Evolutionary conservation across 2,797 vertebrate genomes (phyloP).

Genomic region (Menidia menidia): DNA sequence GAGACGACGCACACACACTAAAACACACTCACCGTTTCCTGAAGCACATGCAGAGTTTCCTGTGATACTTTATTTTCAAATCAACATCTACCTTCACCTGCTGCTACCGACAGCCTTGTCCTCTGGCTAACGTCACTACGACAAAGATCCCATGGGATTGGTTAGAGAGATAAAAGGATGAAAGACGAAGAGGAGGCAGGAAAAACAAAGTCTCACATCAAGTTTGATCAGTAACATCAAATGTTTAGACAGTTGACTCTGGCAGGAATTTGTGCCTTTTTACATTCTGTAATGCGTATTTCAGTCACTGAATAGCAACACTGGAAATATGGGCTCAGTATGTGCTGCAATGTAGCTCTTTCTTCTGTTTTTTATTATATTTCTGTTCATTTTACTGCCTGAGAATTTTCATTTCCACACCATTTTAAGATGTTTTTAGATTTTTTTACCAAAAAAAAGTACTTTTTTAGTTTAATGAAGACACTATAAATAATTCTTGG

Average conservation of each 20-base stretch:
- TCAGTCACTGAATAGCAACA: not conserved
- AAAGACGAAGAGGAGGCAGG: not conserved
- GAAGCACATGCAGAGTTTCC: slow-evolving; percentile 56
- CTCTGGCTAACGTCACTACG: slow-evolving; percentile 13
- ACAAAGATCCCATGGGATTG: not conserved
- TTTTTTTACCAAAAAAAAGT: no score
- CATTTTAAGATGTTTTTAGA: not conserved
- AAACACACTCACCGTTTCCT: slow-evolving; percentile 63
- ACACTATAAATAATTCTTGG: no score
- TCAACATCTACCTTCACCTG: slow-evolving; percentile 54
- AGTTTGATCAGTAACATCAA: not conserved
- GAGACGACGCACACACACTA: slow-evolving; percentile 35
- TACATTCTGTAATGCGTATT: not conserved
- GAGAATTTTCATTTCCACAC: not conserved
- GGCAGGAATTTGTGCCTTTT: no score
- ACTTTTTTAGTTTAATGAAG: no score
- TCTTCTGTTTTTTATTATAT: not conserved
- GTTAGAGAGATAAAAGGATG: not conserved
- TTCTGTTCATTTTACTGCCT: not conserved
- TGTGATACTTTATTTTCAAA: slow-evolving; percentile 65
- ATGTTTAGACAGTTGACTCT: not conserved
- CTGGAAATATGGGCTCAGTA: not conserved
- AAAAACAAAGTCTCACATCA: not conserved
- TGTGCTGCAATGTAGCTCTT: not conserved
- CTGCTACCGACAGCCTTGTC: slow-evolving; percentile 32